Conservation (phyloP, 2,888 invertebrate species). For the Sepiola atlantica region DNA sequence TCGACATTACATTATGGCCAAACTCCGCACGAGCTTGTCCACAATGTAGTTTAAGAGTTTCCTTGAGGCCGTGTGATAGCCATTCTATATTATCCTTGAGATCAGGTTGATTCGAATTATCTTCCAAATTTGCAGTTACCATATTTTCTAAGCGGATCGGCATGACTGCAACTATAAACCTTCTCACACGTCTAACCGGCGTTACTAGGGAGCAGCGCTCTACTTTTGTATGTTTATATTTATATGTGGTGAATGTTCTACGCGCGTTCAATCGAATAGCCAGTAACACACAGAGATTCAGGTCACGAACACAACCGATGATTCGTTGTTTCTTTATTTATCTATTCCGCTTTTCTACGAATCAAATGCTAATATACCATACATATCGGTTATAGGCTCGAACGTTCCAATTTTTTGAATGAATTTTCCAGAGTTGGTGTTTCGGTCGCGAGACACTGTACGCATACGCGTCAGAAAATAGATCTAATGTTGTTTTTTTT, state of each 20-base stretch:
- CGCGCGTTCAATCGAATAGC: not conserved
- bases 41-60: conserved; percentile 23
- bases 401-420: conserved; percentile 16
- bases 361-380: not conserved
- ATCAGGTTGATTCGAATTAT: not conserved
- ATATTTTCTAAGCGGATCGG: conserved; percentile 41
- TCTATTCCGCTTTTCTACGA: not conserved
- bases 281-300: not conserved
- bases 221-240: conserved; percentile 15
- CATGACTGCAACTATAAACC: not conserved
- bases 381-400: not conserved
- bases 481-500: not conserved
- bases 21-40: not conserved
- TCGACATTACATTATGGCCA: conserved; percentile 37
- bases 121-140: not conserved
- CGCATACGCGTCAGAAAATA: conserved; percentile 35
- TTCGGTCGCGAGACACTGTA: conserved; percentile 6
- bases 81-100: conserved; percentile 40
- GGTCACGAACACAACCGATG: not conserved
- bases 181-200: conserved; percentile 35
- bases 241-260: conserved; percentile 32
- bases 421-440: not conserved
- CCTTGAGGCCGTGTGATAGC: conserved; percentile 23
- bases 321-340: not conserved
- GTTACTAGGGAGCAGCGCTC: conserved; percentile 42